phyloP scores from a whole-genome alignment of 2,113 vertebrate species.

The Chamaea fasciata region DNA sequence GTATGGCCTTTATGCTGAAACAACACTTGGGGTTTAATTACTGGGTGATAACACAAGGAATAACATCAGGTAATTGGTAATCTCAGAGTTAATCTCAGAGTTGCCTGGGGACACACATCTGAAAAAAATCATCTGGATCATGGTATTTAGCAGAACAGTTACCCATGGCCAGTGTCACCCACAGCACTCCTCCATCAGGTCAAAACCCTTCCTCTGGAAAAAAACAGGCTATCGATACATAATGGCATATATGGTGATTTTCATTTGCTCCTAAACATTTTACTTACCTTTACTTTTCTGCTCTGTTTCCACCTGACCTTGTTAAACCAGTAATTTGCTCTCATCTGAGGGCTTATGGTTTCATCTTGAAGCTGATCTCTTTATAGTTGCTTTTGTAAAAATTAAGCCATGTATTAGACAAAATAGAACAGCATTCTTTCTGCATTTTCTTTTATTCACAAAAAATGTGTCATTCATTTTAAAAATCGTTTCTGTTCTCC shows the following conservation, averaged over 20 bases:
- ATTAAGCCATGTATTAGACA: not conserved
- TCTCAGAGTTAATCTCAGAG: not conserved
- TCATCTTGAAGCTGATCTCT: not conserved
- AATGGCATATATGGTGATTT: not conserved
- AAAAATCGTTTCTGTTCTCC: not conserved
- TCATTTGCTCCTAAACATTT: not conserved
- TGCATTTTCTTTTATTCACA: not conserved
- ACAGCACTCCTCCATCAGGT: not conserved
- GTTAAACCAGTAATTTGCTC: not conserved
- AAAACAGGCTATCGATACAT: not conserved
- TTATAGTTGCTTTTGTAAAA: not conserved
- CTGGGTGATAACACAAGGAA: not conserved
- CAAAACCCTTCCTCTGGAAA: not conserved
- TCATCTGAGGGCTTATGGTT: not conserved
- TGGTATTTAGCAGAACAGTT: not conserved
- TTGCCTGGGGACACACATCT: not conserved
- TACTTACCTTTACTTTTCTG: not conserved
- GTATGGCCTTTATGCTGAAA: not conserved
- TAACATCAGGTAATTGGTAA: not conserved
- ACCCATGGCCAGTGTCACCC: not conserved
- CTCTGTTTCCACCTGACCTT: not conserved
- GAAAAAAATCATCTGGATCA: not conserved
- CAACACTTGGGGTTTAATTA: not conserved
- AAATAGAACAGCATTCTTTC: not conserved
- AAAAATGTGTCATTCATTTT: not conserved